These are phyloP conservation scores for Sinocyclocheilus anshuiensis DNA, from an alignment of 2,113 vertebrate genomes.

Conservation along the genomic window DNA sequence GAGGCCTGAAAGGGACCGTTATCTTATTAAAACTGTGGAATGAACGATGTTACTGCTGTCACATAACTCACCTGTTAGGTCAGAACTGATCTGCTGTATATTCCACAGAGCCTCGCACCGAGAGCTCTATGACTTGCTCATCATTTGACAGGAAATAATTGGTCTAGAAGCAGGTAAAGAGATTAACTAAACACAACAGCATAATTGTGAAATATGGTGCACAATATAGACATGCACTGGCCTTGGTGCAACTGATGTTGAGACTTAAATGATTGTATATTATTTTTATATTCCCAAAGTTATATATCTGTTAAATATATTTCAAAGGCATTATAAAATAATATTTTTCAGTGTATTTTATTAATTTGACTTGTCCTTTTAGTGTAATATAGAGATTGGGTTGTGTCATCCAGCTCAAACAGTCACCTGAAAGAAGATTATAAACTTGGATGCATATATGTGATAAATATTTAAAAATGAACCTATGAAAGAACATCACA, in stretches of 20 bases:
- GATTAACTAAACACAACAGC: slow-evolving; percentile 13
- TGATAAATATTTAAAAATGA: neutral
- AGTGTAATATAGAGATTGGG: neutral
- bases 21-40: neutral
- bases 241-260: neutral
- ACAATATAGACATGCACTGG: neutral
- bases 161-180: neutral
- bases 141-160: neutral
- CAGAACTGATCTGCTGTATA: neutral
- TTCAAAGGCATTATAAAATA: no score
- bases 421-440: neutral
- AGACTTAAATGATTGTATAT: neutral
- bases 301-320: no score
- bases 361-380: neutral
- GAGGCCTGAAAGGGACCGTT: slow-evolving; percentile 69
- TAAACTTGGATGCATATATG: neutral
- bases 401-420: neutral
- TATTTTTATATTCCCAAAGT: neutral
- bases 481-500: neutral
- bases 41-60: slow-evolving; percentile 9
- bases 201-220: neutral
- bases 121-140: no score
- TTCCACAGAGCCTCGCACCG: neutral
- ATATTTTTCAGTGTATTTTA: neutral
- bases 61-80: neutral